Evolutionary conservation across 2,888 invertebrate species (phyloP).

Genomic region (Omphaloscelis lunosa): DNA sequence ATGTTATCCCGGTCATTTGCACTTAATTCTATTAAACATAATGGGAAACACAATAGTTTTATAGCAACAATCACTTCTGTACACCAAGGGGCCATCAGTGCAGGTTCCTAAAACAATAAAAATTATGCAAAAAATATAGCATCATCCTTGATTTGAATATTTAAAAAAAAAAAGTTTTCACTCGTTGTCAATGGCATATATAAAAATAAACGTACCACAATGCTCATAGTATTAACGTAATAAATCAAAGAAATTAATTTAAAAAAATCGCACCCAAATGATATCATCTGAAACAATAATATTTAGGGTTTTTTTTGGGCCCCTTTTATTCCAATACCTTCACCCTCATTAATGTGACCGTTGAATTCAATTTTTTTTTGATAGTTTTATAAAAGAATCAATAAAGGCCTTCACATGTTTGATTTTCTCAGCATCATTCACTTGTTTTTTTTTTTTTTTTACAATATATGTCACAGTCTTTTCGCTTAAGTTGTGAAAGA

Average conservation of each 20-base stretch:
- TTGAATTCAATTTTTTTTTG: neutral
- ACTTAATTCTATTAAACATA: conserved; percentile 14
- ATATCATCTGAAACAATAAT: conserved; percentile 21
- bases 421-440: conserved; percentile 8
- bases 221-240: neutral
- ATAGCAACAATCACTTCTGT: neutral
- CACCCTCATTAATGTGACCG: neutral
- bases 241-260: neutral
- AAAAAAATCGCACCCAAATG: neutral
- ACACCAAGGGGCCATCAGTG: neutral
- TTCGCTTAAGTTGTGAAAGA: neutral
- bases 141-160: neutral
- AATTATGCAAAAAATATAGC: neutral
- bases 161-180: neutral
- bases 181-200: neutral
- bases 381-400: neutral
- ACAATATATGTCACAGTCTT: neutral
- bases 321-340: conserved; percentile 6
- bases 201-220: neutral
- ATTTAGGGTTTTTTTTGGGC: neutral
- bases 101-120: neutral
- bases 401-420: neutral
- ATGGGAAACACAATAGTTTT: neutral
- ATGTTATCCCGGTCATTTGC: conserved; percentile 7
- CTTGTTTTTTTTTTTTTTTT: conserved; percentile 8